These are phyloP conservation scores for Colossoma macropomum DNA, from an alignment of 2,113 vertebrate genomes.

Conservation along the genomic window DNA sequence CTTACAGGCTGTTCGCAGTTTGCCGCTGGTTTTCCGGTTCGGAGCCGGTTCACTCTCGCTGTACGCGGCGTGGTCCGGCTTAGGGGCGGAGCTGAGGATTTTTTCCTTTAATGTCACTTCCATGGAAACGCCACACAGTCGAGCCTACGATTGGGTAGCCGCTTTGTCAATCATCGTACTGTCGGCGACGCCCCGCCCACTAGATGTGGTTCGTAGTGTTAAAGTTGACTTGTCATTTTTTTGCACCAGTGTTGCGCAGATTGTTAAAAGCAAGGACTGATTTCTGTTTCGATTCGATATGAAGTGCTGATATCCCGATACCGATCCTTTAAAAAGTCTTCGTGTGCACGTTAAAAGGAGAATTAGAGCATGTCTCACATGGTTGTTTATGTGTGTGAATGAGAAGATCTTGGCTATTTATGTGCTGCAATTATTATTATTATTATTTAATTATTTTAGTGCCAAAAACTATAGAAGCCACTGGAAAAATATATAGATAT, in stretches of 20 bases:
- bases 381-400: too few species aligned
- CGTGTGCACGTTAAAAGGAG: too few species aligned
- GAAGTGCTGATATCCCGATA: too few species aligned
- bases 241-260: background rate
- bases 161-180: slow-evolving; percentile 4
- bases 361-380: too few species aligned
- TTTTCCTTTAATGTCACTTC: slow-evolving; percentile 55
- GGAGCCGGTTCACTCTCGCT: slow-evolving; percentile 52
- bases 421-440: too few species aligned
- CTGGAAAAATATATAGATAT: too few species aligned
- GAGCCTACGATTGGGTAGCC: slow-evolving; percentile 39
- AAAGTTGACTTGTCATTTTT: background rate
- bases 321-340: too few species aligned
- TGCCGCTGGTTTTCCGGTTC: slow-evolving; percentile 5
- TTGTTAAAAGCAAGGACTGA: too few species aligned
- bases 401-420: too few species aligned
- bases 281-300: too few species aligned
- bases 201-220: background rate
- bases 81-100: background rate
- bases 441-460: too few species aligned
- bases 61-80: slow-evolving; percentile 60
- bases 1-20: background rate
- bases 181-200: background rate
- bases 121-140: slow-evolving; percentile 34
- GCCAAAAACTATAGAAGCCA: too few species aligned